Base-by-base conservation (phyloP, 2,888 invertebrate genomes). In the Drosophila flavopinicola region DNA sequence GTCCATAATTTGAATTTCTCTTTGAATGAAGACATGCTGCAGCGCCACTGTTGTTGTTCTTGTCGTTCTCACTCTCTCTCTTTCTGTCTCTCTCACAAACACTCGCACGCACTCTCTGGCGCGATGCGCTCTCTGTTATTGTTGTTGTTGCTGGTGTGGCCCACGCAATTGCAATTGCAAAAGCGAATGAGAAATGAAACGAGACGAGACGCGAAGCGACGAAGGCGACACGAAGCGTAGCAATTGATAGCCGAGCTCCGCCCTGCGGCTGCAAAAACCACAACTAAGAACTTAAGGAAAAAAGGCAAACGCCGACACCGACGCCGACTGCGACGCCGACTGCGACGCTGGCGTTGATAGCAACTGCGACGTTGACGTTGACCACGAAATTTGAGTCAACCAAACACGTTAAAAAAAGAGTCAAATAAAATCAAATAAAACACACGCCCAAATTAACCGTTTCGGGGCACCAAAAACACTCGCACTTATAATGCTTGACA, bases 1-100 rank as follows among this genome's bases (percentile, higher is more conserved):
- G 85, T 85, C 91, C 91, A 91, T 54, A 90, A 80, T 85, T 90
- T 91, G 60, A 91, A 89, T 80, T 89, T 91, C 73, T 91, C 91
- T 83, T 90, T 91, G 65, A 91, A 89, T 35, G 91, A 91, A 67
- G 91, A 88, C 91, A 91, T 91, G 56, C 66, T 76, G 68, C 60
- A 65, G 60, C 61, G 82, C 54, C 68, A 64, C 77, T 78, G 60
- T 72, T 68, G 39, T 45, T 29, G 15, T 27, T 32, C 7, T 32
- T 32, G 13, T 13, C 15, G 35, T 10, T 25, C 13, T 39, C 13
- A 11, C 9, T 67, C 33, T 27, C 11, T 23, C 24, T 37, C 49
- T 47, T 24, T 6, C 37, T 30, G 25, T 32, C 48, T 53, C 53
- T 33, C 11, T 20, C 25, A 6, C 27, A 39, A 10, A n/a, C 15